phyloP scores from a whole-genome alignment of 2,113 vertebrate genomes.

The Turdus rufiventris region DNA sequence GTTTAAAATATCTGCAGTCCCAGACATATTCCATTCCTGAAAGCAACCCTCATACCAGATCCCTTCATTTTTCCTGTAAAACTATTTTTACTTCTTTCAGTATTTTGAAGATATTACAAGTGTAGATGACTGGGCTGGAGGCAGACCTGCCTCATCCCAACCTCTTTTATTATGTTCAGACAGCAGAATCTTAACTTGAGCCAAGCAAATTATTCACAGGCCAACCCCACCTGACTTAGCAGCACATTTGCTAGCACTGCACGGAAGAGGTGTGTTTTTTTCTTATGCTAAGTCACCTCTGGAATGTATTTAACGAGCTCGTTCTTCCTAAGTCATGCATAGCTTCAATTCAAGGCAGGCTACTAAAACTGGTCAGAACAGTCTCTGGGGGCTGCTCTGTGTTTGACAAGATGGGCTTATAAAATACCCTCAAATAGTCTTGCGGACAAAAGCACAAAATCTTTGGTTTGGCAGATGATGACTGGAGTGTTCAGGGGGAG shows the following conservation, averaged over 20 bases:
- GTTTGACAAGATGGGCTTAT: background rate
- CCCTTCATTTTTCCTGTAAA: background rate
- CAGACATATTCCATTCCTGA: background rate
- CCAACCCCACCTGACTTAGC: background rate
- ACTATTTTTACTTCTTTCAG: background rate
- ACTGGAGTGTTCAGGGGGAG: background rate
- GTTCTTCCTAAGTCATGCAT: conserved; percentile 1
- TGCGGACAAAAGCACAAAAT: background rate
- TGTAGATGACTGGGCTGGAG: background rate
- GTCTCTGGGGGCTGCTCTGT: background rate
- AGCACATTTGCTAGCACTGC: background rate
- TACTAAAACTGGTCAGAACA: background rate
- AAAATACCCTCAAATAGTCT: background rate
- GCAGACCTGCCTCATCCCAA: background rate
- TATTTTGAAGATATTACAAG: background rate
- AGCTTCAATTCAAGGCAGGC: background rate
- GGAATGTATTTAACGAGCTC: conserved; percentile 21
- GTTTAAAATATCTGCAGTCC: background rate
- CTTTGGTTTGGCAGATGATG: background rate
- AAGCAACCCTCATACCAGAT: background rate
- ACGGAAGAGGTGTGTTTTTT: background rate
- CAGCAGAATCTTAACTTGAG: background rate
- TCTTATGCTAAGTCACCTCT: background rate
- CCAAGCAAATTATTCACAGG: background rate
- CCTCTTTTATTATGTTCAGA: background rate